A percentile compares a stretch with the other conserved stretches of the same genome.
Conservation (phyloP, 2,113 vertebrate species). For the Melanerpes aurifrons region DNA sequence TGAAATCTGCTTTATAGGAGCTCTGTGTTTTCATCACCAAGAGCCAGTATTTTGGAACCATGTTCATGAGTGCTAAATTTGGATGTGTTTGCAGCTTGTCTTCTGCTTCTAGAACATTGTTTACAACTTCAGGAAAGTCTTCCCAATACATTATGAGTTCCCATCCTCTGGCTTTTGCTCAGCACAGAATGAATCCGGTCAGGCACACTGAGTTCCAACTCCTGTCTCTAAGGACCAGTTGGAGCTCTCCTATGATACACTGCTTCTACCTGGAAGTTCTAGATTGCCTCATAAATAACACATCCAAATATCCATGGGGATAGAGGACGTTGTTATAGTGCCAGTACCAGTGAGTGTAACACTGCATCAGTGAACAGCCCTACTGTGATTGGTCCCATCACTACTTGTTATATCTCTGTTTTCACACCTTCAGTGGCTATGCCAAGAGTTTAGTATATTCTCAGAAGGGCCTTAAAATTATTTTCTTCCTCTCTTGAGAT, state of each 20-base stretch:
- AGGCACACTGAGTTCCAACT: constrained; percentile 30
- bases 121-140: constrained; percentile 38
- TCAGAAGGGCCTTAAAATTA: not conserved
- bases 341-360: not conserved
- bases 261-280: constrained; percentile 12
- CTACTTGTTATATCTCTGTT: not conserved
- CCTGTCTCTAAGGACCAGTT: constrained; percentile 5
- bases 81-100: not conserved
- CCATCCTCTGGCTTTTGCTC: constrained; percentile 10
- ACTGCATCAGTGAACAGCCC: not conserved
- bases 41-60: not conserved
- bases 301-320: not conserved
- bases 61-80: not conserved
- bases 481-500: not conserved
- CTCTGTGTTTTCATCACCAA: not conserved
- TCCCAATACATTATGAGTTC: not conserved
- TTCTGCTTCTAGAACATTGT: constrained; percentile 45
- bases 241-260: not conserved
- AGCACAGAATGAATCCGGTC: not conserved
- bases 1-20: not conserved
- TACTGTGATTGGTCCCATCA: not conserved
- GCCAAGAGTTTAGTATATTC: not conserved
- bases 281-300: not conserved
- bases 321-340: not conserved
- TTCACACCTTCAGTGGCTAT: not conserved